These are phyloP conservation scores for Micronycteris hirsuta DNA, from an alignment of 2,113 vertebrate species.

Conservation along the genomic window DNA sequence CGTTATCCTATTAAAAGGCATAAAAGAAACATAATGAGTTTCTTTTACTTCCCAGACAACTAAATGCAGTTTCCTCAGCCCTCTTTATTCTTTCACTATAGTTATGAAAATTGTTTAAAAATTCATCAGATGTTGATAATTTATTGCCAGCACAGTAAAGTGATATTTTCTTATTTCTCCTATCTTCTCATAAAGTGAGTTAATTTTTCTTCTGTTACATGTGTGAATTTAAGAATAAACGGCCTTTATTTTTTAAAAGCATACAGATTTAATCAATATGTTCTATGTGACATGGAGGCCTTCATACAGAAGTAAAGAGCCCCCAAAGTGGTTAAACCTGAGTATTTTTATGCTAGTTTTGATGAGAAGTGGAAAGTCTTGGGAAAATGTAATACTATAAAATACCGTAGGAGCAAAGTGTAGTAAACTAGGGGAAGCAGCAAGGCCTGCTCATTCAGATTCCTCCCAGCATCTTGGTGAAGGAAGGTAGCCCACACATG, in stretches of 20 bases:
- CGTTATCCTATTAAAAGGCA: not conserved
- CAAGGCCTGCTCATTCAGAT: not conserved
- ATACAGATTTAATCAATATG: not conserved
- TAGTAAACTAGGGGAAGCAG: not conserved
- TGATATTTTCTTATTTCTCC: not conserved
- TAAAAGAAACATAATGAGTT: not conserved
- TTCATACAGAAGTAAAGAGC: not conserved
- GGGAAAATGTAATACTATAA: not conserved
- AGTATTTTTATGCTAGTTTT: not conserved
- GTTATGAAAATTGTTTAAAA: not conserved
- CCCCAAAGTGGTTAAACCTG: not conserved
- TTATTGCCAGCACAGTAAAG: not conserved
- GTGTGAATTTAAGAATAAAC: not conserved
- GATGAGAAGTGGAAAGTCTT: not conserved
- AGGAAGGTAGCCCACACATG: too few relatives aligned
- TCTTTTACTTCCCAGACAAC: slow-evolving; percentile 5
- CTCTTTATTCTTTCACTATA: not conserved
- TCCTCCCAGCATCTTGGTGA: not conserved
- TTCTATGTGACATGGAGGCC: not conserved
- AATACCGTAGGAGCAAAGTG: not conserved
- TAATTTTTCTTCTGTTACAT: not conserved
- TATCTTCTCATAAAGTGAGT: not conserved
- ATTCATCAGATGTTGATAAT: not conserved
- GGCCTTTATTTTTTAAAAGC: not conserved
- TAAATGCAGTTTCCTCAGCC: not conserved